phyloP scores from a whole-genome alignment of 1,140 invertebrate species.

The Ectropis grisescens region DNA sequence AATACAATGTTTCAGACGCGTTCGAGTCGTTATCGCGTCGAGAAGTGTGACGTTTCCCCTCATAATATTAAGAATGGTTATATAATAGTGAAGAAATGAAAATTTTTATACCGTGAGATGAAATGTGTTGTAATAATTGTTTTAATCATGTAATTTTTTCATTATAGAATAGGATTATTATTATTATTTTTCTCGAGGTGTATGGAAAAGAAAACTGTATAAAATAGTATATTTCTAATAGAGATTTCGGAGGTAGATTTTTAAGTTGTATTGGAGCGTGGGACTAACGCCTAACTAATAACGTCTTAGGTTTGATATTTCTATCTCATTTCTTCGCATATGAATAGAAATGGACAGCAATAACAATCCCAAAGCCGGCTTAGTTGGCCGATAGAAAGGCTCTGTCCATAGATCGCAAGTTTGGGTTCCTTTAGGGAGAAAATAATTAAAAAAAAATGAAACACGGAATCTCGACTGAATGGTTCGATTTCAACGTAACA shows the following conservation, averaged over 20 bases:
- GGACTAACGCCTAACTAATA: too few relatives aligned
- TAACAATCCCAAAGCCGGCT: too few relatives aligned
- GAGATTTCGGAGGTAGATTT: slow-evolving; percentile 51
- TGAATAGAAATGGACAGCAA: too few relatives aligned
- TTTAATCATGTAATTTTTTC: slow-evolving; percentile 28
- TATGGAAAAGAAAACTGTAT: slow-evolving; percentile 59
- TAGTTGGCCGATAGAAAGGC: too few relatives aligned
- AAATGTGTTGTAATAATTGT: slow-evolving; percentile 23
- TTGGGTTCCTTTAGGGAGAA: slow-evolving; percentile 43
- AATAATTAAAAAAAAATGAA: slow-evolving; percentile 3
- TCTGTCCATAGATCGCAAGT: slow-evolving; percentile 37
- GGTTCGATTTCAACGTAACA: too few relatives aligned
- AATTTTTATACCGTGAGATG: slow-evolving; percentile 39
- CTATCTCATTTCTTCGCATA: too few relatives aligned
- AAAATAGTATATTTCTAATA: slow-evolving; percentile 57
- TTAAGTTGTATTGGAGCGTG: slow-evolving; percentile 41
- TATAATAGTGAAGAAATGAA: too few relatives aligned
- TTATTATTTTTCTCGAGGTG: slow-evolving; percentile 51
- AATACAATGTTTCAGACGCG: too few relatives aligned
- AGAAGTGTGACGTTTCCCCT: too few relatives aligned
- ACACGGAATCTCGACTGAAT: slow-evolving; percentile 46
- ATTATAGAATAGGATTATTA: slow-evolving; percentile 42
- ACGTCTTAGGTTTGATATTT: too few relatives aligned
- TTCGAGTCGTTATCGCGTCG: too few relatives aligned
- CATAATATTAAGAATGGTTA: too few relatives aligned